Conservation (phyloP, 2,888 invertebrate genomes). For the Ophonus ardosiacus region DNA sequence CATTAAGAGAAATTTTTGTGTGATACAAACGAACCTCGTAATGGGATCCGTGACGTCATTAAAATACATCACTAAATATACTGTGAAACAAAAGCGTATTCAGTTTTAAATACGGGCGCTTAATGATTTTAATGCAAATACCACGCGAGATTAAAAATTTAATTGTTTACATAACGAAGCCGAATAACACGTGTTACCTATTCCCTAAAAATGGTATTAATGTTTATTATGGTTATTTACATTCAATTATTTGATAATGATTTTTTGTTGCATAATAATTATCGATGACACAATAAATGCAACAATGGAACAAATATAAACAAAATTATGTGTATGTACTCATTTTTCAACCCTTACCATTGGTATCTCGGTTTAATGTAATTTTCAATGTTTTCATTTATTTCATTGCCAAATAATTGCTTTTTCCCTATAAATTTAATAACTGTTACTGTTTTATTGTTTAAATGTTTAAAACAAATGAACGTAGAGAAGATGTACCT, state of each 20-base stretch:
- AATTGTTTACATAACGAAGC: not conserved
- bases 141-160: not conserved
- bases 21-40: slow-evolving; percentile 7
- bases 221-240: not conserved
- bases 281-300: not conserved
- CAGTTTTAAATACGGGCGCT: not conserved
- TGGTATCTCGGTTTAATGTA: too few relatives aligned
- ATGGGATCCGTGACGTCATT: slow-evolving; percentile 20
- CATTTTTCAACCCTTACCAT: too few relatives aligned
- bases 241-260: not conserved
- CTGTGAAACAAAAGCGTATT: not conserved
- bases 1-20: slow-evolving; percentile 8
- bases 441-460: too few relatives aligned
- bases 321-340: not conserved
- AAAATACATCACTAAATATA: slow-evolving; percentile 1
- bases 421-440: too few relatives aligned
- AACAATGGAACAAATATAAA: not conserved
- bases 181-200: not conserved
- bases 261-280: not conserved
- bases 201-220: not conserved
- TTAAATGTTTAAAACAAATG: too few relatives aligned
- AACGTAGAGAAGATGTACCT: too few relatives aligned
- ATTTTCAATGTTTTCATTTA: too few relatives aligned
- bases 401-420: too few relatives aligned
- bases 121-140: slow-evolving; percentile 22